Evolutionary conservation across 1,140 invertebrate species (phyloP), one percentile per base, ranked within the genome.

Genomic region (Neotoxoptera formosana): DNA sequence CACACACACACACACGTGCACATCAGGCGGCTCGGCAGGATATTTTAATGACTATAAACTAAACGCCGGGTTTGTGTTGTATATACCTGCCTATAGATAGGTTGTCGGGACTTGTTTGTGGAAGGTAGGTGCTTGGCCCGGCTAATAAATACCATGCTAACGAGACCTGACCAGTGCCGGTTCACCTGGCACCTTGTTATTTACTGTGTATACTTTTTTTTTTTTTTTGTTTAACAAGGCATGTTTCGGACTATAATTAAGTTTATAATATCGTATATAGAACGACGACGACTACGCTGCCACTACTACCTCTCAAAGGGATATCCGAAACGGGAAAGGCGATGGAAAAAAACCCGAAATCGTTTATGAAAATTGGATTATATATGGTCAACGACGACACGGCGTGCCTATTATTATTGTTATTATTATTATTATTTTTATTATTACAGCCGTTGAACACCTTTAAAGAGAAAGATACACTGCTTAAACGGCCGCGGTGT

Each of bases 131-230:
- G 91, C 91, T 93, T 83, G 91, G 91, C 81, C 91, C 91, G 81
- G 91, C 81, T 93, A 92, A 93, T 93, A 93, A 93, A 93, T 93
- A 93, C 91, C 81, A n/a, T 93, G 48, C 91, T 93, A 93, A 93
- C 91, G 91, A 93, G 91, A 93, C 91, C 91, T 93, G 91, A 84
- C 91, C 91, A 84, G 91, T 83, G 91, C 91, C 81, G 91, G 91
- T 93, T 93, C 91, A 93, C 91, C 91, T 93, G 91, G 91, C 91
- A 93, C 91, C 91, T 93, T 86, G 91, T 93, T 93, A 93, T 93
- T 86, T 93, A 93, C 81, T 86, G 81, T 93, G 56, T 86, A 84
- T 34, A 41, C 41, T 41, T 41, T 23, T 91, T 21, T 20, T 21
- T 20, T 90, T 67, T 67, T 90, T 84, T 93, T 93, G 81, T 93